Base-by-base conservation (phyloP, 1,140 invertebrate genomes). In the Branchinecta lindahli region DNA sequence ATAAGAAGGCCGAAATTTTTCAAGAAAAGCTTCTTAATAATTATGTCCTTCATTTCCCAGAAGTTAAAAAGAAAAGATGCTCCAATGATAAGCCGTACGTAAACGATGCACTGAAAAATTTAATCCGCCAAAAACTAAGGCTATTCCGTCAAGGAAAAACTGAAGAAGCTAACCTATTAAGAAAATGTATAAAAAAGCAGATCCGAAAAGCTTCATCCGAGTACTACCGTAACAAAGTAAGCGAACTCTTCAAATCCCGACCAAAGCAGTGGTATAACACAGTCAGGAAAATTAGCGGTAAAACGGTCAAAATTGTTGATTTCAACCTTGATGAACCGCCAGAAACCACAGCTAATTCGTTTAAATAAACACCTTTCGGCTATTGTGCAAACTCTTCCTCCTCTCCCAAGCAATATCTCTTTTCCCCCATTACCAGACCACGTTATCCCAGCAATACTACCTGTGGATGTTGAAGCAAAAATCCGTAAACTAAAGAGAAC, bases 161-260 rank as follows among this genome's bases (percentile, higher is more conserved):
- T 61, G 52, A 61, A 61, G 52, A 61, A 61, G 52, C 52, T 61
- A 61, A 61, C 52, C 52, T 61, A 61, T 20, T 61, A 61, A 61
- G 52, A 61, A 61, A 61, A 61, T 61, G 12, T 61, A 61, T 61
- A 61, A 61, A 61, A 3, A 61, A 61, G 52, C 52, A 61, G 52
- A 61, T 6, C 18, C 6, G 52, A 20, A 61, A 61, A 61, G 52
- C 52, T 61, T 61, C 52, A 20, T 12, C 52, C 2, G 12, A 61
- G 52, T 61, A 61, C 18, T 61, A 61, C 52, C 52, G 52, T 61
- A 61, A 61, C 52, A 61, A 61, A 61, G 52, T 61, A 61, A 61
- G 52, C 18, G 52, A 61, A 61, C 52, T 61, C 52, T 61, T 61
- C 18, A 61, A 61, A 61, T 12, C 52, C 12, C 52, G 52, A 20